phyloP scores from a whole-genome alignment of 2,113 vertebrate genomes.

The Ifrita kowaldi region DNA sequence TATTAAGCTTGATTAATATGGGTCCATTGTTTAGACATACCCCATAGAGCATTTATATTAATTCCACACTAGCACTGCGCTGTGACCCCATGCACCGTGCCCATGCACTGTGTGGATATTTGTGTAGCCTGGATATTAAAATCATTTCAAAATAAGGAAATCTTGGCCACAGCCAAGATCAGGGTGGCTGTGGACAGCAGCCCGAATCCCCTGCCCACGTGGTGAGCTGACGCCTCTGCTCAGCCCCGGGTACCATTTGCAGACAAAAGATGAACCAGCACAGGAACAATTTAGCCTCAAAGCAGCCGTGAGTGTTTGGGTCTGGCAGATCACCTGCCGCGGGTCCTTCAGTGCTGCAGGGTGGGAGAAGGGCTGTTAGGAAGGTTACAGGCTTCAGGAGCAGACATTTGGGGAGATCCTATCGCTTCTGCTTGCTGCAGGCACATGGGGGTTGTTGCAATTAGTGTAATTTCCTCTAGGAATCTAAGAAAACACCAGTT shows the following conservation, averaged over 20 bases:
- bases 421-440: not conserved
- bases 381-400: not conserved
- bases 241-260: rapidly evolving
- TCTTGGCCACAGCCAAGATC: not conserved
- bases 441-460: not conserved
- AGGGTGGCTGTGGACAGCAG: not conserved
- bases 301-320: not conserved
- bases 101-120: not conserved
- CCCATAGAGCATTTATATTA: not conserved
- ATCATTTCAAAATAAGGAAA: not conserved
- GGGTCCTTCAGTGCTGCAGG: not conserved
- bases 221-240: not conserved
- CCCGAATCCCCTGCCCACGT: not conserved
- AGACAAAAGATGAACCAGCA: not conserved
- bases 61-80: not conserved
- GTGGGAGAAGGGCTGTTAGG: not conserved
- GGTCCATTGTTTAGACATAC: constrained; percentile 12
- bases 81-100: not conserved
- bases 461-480: constrained; percentile 29
- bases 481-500: constrained; percentile 17
- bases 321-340: not conserved
- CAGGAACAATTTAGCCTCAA: not conserved
- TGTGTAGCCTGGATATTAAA: not conserved
- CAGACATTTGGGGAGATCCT: not conserved
- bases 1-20: constrained; percentile 43